phyloP scores from a whole-genome alignment of 2,888 invertebrate species.

The Diaphora mendica region DNA sequence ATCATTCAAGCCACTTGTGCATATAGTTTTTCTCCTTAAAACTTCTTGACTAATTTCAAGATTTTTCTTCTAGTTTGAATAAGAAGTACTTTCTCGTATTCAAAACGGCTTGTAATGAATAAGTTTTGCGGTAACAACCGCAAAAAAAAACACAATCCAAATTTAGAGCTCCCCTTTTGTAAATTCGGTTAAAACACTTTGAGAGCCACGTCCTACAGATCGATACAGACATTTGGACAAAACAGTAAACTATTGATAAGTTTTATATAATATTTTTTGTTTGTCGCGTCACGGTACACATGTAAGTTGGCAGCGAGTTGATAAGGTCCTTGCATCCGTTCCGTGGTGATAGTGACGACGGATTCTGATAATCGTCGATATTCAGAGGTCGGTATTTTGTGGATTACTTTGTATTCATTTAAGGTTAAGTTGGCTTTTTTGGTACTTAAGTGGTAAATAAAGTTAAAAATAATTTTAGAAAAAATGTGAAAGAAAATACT shows the following conservation, averaged over 20 bases:
- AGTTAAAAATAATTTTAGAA: no score
- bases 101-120: not conserved
- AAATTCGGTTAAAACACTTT: conserved; percentile 57
- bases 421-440: not conserved
- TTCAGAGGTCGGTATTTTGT: conserved; percentile 38
- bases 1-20: no score
- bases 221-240: conserved; percentile 53
- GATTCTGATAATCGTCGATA: conserved; percentile 35
- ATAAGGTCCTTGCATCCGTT: conserved; percentile 63
- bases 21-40: not conserved
- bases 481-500: no score
- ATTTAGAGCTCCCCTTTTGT: not conserved
- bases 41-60: not conserved
- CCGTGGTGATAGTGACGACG: conserved; percentile 50
- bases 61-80: not conserved
- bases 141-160: no score
- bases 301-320: conserved; percentile 57
- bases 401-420: conserved; percentile 13
- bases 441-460: not conserved
- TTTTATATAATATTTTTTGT: conserved; percentile 58
- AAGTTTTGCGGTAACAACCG: not conserved
- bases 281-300: conserved; percentile 55
- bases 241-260: conserved; percentile 59
- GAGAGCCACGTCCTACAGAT: conserved; percentile 48
- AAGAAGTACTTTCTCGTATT: not conserved